Evolutionary conservation across 2,797 vertebrate genomes (phyloP), one percentile per base, ranked within the genome.

Genomic region (Champsocephalus gunnari): DNA sequence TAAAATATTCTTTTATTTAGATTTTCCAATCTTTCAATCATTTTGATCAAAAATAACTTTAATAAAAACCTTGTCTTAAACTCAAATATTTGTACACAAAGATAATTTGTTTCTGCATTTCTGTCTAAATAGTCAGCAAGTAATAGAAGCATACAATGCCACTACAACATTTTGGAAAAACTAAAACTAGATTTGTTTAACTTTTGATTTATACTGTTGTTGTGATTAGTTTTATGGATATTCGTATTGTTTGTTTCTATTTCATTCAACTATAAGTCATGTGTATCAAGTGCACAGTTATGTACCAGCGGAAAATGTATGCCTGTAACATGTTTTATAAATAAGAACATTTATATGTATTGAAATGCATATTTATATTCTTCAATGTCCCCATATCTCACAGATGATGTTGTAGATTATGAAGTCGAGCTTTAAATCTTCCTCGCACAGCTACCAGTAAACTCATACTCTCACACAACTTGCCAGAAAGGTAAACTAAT

Each of bases 401-500:
- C 7, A n/a, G 38, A 43, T 70, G 57, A 45, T 65, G 17, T 45
- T 14, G 9, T 5, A 44, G 2, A 3, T 66, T 51, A 9, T 43
- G 1, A 71, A 67, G 12, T 28, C 4, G 50, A 59, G 24, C 43
- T 56, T 65, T 2, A 41, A 43, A 1, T 44, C 3, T 13, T 19
- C 13, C 47, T 38, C 32, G 17, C 24, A 32, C 2, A 59, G 11
- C 45, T 44, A 57, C 41, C 4, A 13, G 24, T 11, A 3, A 7
- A 60, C 64, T 64, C 48, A 19, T 28, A 74, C 80, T 72, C 84
- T 54, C 58, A 48, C 57, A 62, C 71, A 83, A 83, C 69, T 90
- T 89, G 64, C 84, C 80, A 74, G 77, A 47, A 90, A 91, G 89
- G 91, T 92, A 81, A 91, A 91, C 90, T 87, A 86, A 90, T 91